These are phyloP conservation scores for Drosophila anomelani DNA, from an alignment of 2,888 invertebrate genomes.

Conservation along the genomic window DNA sequence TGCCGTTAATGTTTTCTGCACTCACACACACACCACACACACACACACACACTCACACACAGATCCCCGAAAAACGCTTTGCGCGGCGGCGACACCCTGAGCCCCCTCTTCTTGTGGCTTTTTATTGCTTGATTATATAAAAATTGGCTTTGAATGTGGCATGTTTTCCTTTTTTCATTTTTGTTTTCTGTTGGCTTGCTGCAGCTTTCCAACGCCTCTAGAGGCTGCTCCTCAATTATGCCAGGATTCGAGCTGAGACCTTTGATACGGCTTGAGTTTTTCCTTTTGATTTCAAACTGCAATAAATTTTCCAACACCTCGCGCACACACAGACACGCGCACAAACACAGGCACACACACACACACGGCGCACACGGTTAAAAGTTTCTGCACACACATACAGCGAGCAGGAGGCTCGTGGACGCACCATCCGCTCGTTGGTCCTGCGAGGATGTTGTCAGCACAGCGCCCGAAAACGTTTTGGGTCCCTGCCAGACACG, in stretches of 20 bases:
- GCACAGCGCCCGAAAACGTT: conserved; percentile 81
- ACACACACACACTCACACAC: background rate
- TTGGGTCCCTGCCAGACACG: conserved; percentile 55
- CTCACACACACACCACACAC: conserved; percentile 40
- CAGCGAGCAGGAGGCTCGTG: conserved; percentile 34
- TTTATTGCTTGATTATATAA: conserved; percentile 82
- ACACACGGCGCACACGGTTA: conserved; percentile 50
- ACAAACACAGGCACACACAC: conserved; percentile 1
- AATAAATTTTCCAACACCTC: conserved; percentile 73
- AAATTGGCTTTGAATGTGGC: conserved; percentile 65
- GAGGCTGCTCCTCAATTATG: conserved; percentile 4
- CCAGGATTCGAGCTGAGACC: conserved; percentile 4
- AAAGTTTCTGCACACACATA: conserved; percentile 70
- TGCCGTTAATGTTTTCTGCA: conserved; percentile 74
- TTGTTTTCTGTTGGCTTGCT: background rate
- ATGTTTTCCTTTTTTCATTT: conserved; percentile 15
- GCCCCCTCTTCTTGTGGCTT: conserved; percentile 48
- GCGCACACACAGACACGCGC: conserved; percentile 20
- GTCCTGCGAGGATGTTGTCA: conserved; percentile 78
- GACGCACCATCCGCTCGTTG: conserved; percentile 75
- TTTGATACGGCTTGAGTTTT: conserved; percentile 37
- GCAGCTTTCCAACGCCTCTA: background rate
- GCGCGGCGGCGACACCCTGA: conserved; percentile 11
- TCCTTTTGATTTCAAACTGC: conserved; percentile 61
- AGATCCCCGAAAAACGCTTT: conserved; percentile 52